Base-by-base conservation (phyloP, 2,888 invertebrate genomes). In the Volucella inflata region DNA sequence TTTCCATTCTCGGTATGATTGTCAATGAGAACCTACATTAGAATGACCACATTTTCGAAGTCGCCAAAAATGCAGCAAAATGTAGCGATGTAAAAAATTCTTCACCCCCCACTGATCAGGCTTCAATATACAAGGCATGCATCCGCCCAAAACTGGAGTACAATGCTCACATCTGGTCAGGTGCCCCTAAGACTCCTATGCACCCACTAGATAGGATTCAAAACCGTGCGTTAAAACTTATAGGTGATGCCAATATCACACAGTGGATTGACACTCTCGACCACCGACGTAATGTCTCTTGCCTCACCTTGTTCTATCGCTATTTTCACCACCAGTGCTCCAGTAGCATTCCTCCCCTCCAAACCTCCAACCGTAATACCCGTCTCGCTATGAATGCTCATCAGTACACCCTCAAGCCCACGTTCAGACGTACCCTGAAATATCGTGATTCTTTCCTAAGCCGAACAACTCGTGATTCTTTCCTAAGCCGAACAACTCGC, bases 121-220 rank as follows among this genome's bases (percentile, higher is more conserved):
- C 21, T 44, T 42, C 14, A 42, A 59, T 59, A 40, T 60, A 44
- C 12, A 60, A 44, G 44, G 14, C 44, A 1, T 67, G 10, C 11
- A 67, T 67, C 2, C 67, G 51, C 42, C 51, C 51, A 3, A 67
- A 67, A 40, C 17, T 53, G 4, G 53, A 67, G 53, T 67, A 51
- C n/a, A 51, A 51, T 36, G 30, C 46, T 48, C 62, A 36, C 14
- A 16, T 64, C 62, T 67, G 67, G 40, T n/a, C 67, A 30, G 67
- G 46, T 48, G 57, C 57, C 4, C 38, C 42, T 14, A 60, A 60
- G n/a, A 51, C n/a, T n/a, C n/a, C n/a, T n/a, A n/a, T n/a, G n/a
- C n/a, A n/a, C n/a, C n/a, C n/a, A n/a, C n/a, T n/a, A n/a, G n/a
- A n/a, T n/a, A n/a, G n/a, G n/a, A n/a, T n/a, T n/a, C n/a, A n/a